phyloP scores from a whole-genome alignment of 2,888 invertebrate species.

The Eupsilia transversa region DNA sequence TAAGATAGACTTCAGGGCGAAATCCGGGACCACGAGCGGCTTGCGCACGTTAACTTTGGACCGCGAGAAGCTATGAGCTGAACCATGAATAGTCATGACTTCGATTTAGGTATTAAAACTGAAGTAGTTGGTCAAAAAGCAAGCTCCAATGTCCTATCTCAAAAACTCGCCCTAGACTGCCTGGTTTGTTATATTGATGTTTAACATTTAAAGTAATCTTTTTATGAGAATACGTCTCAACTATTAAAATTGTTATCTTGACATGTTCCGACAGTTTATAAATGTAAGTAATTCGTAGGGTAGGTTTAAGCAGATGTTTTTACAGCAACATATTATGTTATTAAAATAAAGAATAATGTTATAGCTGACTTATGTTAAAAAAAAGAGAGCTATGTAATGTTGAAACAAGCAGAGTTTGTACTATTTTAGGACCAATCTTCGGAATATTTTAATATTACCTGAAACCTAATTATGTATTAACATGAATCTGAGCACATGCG shows the following conservation, averaged over 20 bases:
- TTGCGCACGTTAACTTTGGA: background rate
- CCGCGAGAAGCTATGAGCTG: background rate
- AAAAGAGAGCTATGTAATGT: slow-evolving; percentile 10
- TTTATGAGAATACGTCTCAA: slow-evolving; percentile 11
- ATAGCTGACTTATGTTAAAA: slow-evolving; percentile 11
- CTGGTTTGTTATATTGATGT: background rate
- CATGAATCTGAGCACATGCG: slow-evolving; percentile 40
- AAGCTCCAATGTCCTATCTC: background rate
- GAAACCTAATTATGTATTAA: slow-evolving; percentile 44
- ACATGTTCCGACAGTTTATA: slow-evolving; percentile 8
- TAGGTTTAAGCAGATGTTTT: background rate
- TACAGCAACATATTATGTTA: slow-evolving; percentile 17
- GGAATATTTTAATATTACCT: slow-evolving; percentile 18
- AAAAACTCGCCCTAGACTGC: background rate
- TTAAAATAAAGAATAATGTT: slow-evolving; percentile 3
- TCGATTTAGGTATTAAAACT: too few species aligned
- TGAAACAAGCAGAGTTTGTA: slow-evolving; percentile 5
- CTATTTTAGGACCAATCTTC: slow-evolving; percentile 31
- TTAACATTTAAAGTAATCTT: slow-evolving; percentile 4
- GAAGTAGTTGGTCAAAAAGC: background rate
- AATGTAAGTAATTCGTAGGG: slow-evolving; percentile 1
- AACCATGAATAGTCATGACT: background rate
- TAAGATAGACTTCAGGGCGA: background rate
- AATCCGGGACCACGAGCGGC: background rate
- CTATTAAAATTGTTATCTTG: background rate